phyloP scores from a whole-genome alignment of 2,888 invertebrate species.

The Myopa tessellatipennis region DNA sequence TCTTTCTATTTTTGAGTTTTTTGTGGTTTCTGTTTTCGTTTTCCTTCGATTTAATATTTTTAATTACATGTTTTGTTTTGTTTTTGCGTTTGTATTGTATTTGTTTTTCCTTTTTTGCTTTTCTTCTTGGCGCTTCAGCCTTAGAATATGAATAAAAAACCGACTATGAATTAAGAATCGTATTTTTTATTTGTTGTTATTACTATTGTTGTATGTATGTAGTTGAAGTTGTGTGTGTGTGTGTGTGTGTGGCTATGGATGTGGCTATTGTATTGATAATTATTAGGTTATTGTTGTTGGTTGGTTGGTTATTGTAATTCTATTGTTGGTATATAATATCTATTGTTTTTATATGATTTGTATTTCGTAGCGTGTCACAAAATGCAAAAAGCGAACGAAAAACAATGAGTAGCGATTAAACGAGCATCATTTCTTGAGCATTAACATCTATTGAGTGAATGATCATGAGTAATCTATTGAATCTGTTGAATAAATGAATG shows the following conservation, averaged over 20 bases:
- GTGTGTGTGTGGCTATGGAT: too few species aligned
- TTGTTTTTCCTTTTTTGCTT: neutral
- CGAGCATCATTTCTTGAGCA: neutral
- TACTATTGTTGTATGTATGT: conserved; percentile 36
- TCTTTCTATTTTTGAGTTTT: neutral
- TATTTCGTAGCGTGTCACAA: conserved; percentile 13
- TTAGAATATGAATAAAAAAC: conserved; percentile 50
- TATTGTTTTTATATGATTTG: conserved; percentile 27
- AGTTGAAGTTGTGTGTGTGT: neutral
- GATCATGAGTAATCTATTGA: conserved; percentile 13
- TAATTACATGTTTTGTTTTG: too few species aligned
- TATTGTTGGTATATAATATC: conserved; percentile 11
- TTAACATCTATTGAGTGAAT: neutral
- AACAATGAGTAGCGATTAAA: neutral
- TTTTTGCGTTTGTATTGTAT: neutral
- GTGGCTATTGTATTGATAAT: conserved; percentile 38
- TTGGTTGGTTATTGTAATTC: conserved; percentile 27
- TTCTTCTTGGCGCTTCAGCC: conserved; percentile 32
- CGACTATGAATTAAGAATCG: conserved; percentile 26
- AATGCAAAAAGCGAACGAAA: conserved; percentile 8
- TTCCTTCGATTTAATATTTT: neutral
- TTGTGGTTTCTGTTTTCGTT: neutral
- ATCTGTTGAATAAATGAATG: conserved; percentile 9
- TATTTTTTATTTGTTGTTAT: conserved; percentile 37
- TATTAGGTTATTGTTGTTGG: conserved; percentile 36